Conservation (phyloP, 1,140 invertebrate genomes). For the Neuroterus valhalla region DNA sequence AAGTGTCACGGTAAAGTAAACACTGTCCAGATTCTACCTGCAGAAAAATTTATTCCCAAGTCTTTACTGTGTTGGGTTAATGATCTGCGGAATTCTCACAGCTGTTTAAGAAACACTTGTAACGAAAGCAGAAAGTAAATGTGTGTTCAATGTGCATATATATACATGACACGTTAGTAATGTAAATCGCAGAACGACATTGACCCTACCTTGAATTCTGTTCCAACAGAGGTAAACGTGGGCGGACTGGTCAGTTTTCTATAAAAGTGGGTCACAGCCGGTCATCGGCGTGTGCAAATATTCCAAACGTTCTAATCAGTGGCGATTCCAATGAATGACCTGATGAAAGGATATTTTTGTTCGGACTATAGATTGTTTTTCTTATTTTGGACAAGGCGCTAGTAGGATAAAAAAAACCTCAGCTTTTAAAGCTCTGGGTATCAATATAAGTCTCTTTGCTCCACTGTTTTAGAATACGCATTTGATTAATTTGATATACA, state of each 20-base stretch:
- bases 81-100: constrained; percentile 1
- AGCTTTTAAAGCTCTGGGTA: too few species aligned
- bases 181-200: constrained; percentile 61
- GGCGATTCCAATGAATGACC: too few species aligned
- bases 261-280: constrained; percentile 66
- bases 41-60: too few species aligned
- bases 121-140: not conserved
- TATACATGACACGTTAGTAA: constrained; percentile 35
- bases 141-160: constrained; percentile 11
- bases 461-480: too few species aligned
- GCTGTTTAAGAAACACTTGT: constrained; percentile 13
- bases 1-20: too few species aligned
- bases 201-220: constrained; percentile 68
- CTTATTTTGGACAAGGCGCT: too few species aligned
- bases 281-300: constrained; percentile 60
- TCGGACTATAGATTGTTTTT: too few species aligned
- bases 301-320: constrained; percentile 46
- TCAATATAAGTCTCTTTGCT: too few species aligned
- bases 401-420: too few species aligned
- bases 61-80: not conserved
- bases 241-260: constrained; percentile 70
- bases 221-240: constrained; percentile 59
- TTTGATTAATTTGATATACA: too few species aligned
- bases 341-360: too few species aligned
- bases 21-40: too few species aligned